These are phyloP conservation scores for Nephrotoma appendiculata DNA, from an alignment of 2,888 invertebrate species.

Conservation along the genomic window DNA sequence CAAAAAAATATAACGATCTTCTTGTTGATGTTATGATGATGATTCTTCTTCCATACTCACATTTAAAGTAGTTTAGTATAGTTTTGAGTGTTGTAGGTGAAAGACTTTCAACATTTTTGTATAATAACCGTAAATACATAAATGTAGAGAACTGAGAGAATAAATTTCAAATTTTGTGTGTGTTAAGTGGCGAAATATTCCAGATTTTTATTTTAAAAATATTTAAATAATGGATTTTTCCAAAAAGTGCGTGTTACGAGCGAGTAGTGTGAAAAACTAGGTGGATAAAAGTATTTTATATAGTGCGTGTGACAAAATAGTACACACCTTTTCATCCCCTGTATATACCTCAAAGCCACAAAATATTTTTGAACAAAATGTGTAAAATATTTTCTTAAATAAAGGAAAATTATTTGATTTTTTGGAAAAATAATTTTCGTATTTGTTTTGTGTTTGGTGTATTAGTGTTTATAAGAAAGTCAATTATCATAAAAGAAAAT, in stretches of 20 bases:
- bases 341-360: neutral
- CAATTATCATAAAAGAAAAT: neutral
- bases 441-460: neutral
- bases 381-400: neutral
- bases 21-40: neutral
- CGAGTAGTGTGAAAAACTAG: neutral
- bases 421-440: neutral
- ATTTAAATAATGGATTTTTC: neutral
- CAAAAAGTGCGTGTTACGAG: neutral
- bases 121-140: neutral
- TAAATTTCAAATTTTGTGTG: neutral
- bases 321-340: neutral
- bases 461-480: neutral
- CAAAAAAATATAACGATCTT: conserved; percentile 1
- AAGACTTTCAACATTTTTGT: conserved; percentile 1
- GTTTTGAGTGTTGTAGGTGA: conserved; percentile 6
- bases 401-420: neutral
- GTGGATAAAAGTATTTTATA: neutral
- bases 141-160: neutral
- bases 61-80: conserved; percentile 5
- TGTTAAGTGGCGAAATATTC: neutral
- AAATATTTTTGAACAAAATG: neutral
- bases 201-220: neutral
- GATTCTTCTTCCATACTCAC: neutral
- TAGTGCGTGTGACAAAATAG: neutral